A percentile compares a stretch with the other conserved stretches of the same genome.
Conservation (phyloP, 2,113 vertebrate species). For the Coracopsis vasa region DNA sequence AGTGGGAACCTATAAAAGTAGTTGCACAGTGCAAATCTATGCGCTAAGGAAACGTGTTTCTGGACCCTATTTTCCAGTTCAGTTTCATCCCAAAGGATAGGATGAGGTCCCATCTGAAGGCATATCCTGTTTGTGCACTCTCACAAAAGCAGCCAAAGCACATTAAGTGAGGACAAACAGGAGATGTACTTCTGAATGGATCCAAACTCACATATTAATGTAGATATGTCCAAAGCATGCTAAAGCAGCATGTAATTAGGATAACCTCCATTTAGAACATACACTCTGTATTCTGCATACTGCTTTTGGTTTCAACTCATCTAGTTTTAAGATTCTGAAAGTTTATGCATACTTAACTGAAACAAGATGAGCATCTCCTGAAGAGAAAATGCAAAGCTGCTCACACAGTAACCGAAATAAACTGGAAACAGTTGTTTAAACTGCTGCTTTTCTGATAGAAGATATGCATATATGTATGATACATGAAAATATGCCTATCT, state of each 20-base stretch:
- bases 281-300: background rate
- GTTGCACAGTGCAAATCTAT: background rate
- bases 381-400: background rate
- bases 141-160: background rate
- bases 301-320: background rate
- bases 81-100: background rate
- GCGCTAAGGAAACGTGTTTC: background rate
- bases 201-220: background rate
- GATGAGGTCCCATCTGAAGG: background rate
- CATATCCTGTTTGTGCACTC: background rate
- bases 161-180: background rate
- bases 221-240: background rate
- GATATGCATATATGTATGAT: fast-evolving
- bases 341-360: background rate
- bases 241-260: background rate
- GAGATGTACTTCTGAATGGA: background rate
- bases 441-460: background rate
- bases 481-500: background rate
- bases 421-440: background rate
- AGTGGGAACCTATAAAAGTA: background rate
- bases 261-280: background rate
- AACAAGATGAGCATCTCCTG: background rate
- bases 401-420: background rate
- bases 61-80: background rate
- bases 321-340: background rate